phyloP scores from a whole-genome alignment of 2,797 vertebrate species.

The Falco berigora region DNA sequence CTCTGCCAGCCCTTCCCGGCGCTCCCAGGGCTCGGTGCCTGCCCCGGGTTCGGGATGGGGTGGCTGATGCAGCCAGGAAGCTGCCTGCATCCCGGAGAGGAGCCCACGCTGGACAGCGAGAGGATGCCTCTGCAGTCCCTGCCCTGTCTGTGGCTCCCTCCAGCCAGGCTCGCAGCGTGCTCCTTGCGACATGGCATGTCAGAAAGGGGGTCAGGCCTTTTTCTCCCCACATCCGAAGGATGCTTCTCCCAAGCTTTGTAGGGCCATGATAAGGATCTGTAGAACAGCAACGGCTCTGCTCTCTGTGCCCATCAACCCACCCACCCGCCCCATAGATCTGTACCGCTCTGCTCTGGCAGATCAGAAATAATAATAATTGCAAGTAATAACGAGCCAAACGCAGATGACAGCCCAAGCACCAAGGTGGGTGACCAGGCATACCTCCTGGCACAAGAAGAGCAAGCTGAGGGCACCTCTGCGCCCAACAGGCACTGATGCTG shows the following conservation, averaged over 20 bases:
- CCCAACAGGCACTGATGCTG: background rate
- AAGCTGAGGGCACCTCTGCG: background rate
- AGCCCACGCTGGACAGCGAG: fast-evolving
- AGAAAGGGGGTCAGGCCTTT: background rate
- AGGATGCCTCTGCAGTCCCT: fast-evolving
- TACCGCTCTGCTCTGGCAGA: background rate
- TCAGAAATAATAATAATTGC: background rate
- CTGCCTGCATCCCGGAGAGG: fast-evolving
- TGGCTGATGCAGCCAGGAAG: background rate
- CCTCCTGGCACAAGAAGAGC: fast-evolving
- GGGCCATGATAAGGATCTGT: background rate
- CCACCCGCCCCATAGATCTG: background rate
- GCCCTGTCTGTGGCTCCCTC: background rate
- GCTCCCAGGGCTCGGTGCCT: background rate
- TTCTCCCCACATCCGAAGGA: background rate
- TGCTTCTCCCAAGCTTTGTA: background rate
- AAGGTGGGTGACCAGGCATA: background rate
- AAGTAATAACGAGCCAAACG: background rate
- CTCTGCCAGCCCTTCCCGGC: background rate
- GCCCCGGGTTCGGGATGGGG: background rate
- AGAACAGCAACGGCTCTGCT: background rate
- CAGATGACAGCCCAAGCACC: background rate
- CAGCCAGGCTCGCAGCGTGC: fast-evolving
- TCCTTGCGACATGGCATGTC: fast-evolving
- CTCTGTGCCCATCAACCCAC: too few species aligned